Evolutionary conservation across 1,140 invertebrate species (phyloP), one percentile per base, ranked within the genome.

Genomic region (Stegodyphus dumicola): DNA sequence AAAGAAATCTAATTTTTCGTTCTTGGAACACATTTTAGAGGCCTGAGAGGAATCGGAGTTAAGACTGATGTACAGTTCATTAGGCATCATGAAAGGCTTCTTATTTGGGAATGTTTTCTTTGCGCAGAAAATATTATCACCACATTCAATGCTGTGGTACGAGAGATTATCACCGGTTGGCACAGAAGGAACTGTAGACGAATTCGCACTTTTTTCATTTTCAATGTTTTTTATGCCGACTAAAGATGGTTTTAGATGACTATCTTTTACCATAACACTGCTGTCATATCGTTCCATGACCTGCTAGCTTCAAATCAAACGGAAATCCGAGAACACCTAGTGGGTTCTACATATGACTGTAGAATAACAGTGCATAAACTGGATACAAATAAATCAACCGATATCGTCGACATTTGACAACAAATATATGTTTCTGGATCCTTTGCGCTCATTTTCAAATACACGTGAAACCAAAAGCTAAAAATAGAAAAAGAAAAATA

Each of bases 1-100:
- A n/a, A 92, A 90, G 88, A 91, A 92, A 87, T 93, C 92, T 7
- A 94, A 92, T 89, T 94, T 94, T 88, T 93, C 94, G 89, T 93
- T 84, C 76, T 86, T 93, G 17, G 93, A 92, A 11, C 93, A 88
- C n/a, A 93, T n/a, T 18, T 73, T 73, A 18, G 73, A 51, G 10
- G 75, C 51, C 33, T 86, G 66, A 51, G 76, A 33, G 15, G 84
- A 51, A 4, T 71, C 69, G 52, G 75, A 73, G 48, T 86, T 78
- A 11, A 86, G 65, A 49, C 75, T 73, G 18, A 86, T 86, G 56
- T 86, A 86, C 52, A 86, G 69, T 73, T 86, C 84, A 49, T 77
- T 86, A 13, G 84, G 84, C 84, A 86, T 86, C 67, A 78, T 11
- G 84, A 78, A 86, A 64, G 75, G 67, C n/a, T 86, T 73, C 17